phyloP scores from a whole-genome alignment of 2,888 invertebrate species.

The Drosophila formosana region DNA sequence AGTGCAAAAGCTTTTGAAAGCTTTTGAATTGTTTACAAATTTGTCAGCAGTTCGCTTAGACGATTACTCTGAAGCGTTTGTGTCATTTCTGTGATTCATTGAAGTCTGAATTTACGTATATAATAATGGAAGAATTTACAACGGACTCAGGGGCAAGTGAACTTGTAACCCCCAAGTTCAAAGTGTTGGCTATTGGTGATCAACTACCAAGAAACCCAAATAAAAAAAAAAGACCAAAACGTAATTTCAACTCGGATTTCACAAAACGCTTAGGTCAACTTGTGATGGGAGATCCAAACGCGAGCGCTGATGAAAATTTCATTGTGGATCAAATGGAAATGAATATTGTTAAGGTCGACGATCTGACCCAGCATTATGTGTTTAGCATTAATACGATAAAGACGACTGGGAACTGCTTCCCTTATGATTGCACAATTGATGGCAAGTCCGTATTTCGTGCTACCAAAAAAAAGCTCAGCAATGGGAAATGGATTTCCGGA shows the following conservation, averaged over 20 bases:
- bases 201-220: neutral
- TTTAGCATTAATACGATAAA: neutral
- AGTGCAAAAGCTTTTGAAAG: neutral
- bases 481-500: constrained; percentile 5
- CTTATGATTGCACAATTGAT: neutral
- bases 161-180: too few relatives aligned
- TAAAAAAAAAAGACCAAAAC: neutral
- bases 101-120: neutral
- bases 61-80: neutral
- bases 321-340: neutral
- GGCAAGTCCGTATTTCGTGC: neutral
- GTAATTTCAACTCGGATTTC: neutral
- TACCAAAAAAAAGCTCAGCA: neutral
- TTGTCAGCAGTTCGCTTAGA: neutral
- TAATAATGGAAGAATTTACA: neutral
- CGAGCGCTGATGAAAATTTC: neutral
- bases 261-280: neutral
- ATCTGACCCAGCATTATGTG: neutral
- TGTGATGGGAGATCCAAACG: neutral
- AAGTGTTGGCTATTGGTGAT: neutral
- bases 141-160: neutral
- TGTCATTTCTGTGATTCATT: neutral
- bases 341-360: neutral
- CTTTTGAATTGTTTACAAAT: neutral
- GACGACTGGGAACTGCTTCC: neutral